These are phyloP conservation scores for Trichonephila clavata DNA, from an alignment of 1,140 invertebrate genomes.

Conservation along the genomic window DNA sequence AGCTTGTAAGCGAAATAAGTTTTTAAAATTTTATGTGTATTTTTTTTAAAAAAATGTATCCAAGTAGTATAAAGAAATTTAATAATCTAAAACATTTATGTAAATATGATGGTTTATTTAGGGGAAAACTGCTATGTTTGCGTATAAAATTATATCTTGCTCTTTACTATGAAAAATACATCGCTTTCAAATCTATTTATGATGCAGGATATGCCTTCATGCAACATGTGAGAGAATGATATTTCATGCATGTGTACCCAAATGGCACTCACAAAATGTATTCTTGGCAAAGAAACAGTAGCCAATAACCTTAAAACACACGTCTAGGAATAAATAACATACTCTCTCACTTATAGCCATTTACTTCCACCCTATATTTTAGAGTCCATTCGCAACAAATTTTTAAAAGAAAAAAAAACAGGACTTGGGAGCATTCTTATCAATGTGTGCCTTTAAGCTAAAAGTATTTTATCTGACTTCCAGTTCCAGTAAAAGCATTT, in stretches of 20 bases:
- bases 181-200: too few relatives aligned
- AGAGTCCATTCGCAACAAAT: conserved; percentile 41
- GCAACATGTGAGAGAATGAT: not conserved
- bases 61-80: too few relatives aligned
- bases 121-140: too few relatives aligned
- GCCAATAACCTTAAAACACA: conserved; percentile 34
- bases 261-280: not conserved
- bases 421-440: not conserved
- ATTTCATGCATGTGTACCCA: not conserved
- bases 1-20: too few relatives aligned
- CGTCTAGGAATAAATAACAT: conserved; percentile 12
- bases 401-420: conserved; percentile 28
- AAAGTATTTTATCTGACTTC: conserved; percentile 42
- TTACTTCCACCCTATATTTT: conserved; percentile 41
- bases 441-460: conserved; percentile 31
- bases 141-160: too few relatives aligned
- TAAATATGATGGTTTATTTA: too few relatives aligned
- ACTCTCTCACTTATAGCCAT: conserved; percentile 30
- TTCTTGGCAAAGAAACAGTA: conserved; percentile 6
- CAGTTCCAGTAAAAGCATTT: conserved; percentile 47
- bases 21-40: too few relatives aligned
- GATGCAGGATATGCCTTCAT: too few relatives aligned
- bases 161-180: too few relatives aligned
- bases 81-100: too few relatives aligned
- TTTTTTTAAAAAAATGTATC: too few relatives aligned